phyloP scores from a whole-genome alignment of 2,797 vertebrate genomes.

The Pseudochromis fuscus region DNA sequence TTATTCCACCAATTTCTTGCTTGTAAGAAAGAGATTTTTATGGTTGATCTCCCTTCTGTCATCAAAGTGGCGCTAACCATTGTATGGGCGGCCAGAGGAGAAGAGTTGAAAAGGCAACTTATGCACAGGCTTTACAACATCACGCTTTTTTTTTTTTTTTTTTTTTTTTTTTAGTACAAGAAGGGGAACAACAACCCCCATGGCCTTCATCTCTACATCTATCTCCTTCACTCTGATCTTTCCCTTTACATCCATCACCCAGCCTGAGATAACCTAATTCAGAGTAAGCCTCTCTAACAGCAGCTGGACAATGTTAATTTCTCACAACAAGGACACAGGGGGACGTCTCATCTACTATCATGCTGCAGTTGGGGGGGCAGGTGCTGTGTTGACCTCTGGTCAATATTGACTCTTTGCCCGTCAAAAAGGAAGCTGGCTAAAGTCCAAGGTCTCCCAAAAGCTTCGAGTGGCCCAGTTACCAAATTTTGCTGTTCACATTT shows the following conservation, averaged over 20 bases:
- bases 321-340: background rate
- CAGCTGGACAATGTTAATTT: background rate
- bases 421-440: slow-evolving; percentile 58
- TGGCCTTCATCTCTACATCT: slow-evolving; percentile 27
- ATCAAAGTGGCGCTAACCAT: slow-evolving; percentile 70
- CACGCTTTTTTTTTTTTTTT: too few species aligned
- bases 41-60: slow-evolving; percentile 67
- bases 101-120: slow-evolving; percentile 63
- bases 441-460: slow-evolving; percentile 57
- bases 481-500: slow-evolving; percentile 6
- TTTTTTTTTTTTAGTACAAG: too few species aligned
- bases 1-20: slow-evolving; percentile 58
- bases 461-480: slow-evolving; percentile 8
- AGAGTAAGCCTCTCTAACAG: slow-evolving; percentile 8
- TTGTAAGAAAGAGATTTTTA: slow-evolving; percentile 65
- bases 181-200: slow-evolving; percentile 44
- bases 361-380: slow-evolving; percentile 36
- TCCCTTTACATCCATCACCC: slow-evolving; percentile 4
- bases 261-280: slow-evolving; percentile 11
- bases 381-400: slow-evolving; percentile 38
- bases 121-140: slow-evolving; percentile 53
- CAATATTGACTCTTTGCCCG: slow-evolving; percentile 69
- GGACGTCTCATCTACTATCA: slow-evolving; percentile 14
- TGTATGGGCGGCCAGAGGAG: slow-evolving; percentile 53
- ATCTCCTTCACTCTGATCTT: slow-evolving; percentile 11